phyloP scores from a whole-genome alignment of 2,888 invertebrate species.

The Caenorhabditis zanzibari region DNA sequence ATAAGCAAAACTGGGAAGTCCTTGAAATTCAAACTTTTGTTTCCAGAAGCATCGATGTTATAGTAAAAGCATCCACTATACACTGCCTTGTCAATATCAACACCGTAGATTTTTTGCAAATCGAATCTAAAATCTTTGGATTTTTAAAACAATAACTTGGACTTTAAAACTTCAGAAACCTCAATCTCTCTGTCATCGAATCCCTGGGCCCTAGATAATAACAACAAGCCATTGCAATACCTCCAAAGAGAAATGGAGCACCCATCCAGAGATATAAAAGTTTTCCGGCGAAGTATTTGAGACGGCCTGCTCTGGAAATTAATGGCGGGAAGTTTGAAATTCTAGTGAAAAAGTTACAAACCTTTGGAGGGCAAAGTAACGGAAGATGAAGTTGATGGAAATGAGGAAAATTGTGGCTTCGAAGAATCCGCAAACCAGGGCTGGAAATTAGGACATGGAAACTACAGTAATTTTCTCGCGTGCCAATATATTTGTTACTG shows the following conservation, averaged over 20 bases:
- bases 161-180: not conserved
- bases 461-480: not conserved
- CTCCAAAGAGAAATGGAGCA: not conserved
- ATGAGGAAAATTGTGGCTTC: conserved; percentile 10
- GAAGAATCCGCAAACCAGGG: conserved; percentile 1
- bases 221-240: not conserved
- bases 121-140: not conserved
- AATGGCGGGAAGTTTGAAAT: not conserved
- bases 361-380: conserved; percentile 51
- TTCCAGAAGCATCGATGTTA: conserved; percentile 2
- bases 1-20: not conserved
- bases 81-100: not conserved
- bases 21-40: not conserved
- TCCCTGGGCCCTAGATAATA: not conserved
- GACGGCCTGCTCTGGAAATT: conserved; percentile 11
- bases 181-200: not conserved
- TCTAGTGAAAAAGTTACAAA: not conserved
- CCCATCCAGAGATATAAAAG: not conserved
- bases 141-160: not conserved
- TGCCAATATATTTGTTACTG: no score
- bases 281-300: conserved; percentile 7
- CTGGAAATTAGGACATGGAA: not conserved
- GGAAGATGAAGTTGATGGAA: conserved; percentile 40
- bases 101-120: not conserved
- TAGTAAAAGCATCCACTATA: conserved; percentile 12